These are phyloP conservation scores for Drepana arcuata DNA, from an alignment of 1,140 invertebrate genomes.

Conservation along the genomic window DNA sequence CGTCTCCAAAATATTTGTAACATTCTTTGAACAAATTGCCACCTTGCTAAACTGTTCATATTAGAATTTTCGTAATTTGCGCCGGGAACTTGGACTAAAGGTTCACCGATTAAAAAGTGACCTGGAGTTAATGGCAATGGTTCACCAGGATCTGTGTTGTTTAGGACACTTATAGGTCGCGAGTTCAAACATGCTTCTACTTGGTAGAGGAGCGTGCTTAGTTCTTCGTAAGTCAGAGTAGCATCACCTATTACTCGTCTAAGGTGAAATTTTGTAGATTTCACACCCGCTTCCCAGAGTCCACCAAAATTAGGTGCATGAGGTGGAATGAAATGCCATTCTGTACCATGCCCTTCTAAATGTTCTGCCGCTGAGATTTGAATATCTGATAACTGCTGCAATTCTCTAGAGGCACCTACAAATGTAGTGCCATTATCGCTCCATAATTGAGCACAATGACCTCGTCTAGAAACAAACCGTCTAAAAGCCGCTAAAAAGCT, in stretches of 20 bases:
- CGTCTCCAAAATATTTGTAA: no score
- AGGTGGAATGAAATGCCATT: slow-evolving; percentile 21
- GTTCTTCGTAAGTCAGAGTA: slow-evolving; percentile 18
- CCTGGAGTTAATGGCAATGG: not conserved
- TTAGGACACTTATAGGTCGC: not conserved
- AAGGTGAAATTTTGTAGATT: slow-evolving; percentile 20
- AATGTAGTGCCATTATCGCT: slow-evolving; percentile 38
- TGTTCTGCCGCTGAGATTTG: no score
- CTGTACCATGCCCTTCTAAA: slow-evolving; percentile 11
- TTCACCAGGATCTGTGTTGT: not conserved
- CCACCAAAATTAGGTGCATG: slow-evolving; percentile 13
- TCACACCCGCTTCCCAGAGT: slow-evolving; percentile 9
- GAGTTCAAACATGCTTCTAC: not conserved
- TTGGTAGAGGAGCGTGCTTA: not conserved
- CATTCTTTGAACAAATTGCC: no score
- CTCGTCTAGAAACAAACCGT: slow-evolving; percentile 26
- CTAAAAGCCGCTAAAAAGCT: slow-evolving; percentile 30
- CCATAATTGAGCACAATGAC: slow-evolving; percentile 15
- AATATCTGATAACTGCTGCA: not conserved
- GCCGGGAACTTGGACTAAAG: no score
- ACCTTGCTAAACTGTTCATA: no score
- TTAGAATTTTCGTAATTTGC: no score
- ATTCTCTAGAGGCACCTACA: slow-evolving; percentile 19
- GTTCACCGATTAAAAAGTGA: not conserved
- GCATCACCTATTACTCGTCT: slow-evolving; percentile 13